Evolutionary conservation across 2,797 vertebrate species (phyloP), one percentile per base, ranked within the genome.

Genomic region (Chromobotia macracanthus): DNA sequence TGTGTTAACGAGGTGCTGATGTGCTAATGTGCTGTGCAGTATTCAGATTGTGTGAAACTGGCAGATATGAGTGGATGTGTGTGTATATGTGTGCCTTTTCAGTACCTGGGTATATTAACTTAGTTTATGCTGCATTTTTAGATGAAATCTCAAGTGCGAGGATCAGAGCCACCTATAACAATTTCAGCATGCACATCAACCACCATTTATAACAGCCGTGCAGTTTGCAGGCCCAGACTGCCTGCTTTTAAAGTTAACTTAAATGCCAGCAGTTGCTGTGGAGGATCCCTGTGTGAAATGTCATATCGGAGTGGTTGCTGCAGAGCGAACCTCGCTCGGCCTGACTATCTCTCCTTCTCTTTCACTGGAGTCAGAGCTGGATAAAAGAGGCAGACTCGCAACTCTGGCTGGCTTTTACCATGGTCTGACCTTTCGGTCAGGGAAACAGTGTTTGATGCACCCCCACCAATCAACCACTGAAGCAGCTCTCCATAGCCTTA

Each of bases 231-330:
- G 90, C 90, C 84, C 87, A 85, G 85, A 91, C 89, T 90, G 90
- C 88, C 83, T 87, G 85, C 87, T 93, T 91, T 41, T 91, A 89
- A 92, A 93, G 92, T 91, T 91, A 89, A 82, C 87, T 92, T 89
- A 94, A 94, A 94, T 94, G 90, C 89, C 90, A 94, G 60, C 38
- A 51, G 91, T 92, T 78, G 90, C 86, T 89, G 90, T 89, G 86
- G 89, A 90, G 87, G 91, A 89, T 93, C 90, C 91, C 90, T 87
- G 92, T 92, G 92, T 90, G 91, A 94, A 94, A 94, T 94, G 93
- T 93, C 93, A 94, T 87, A 84, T 90, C 71, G 12, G 56, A 74
- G 64, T 61, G 75, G 81, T 46, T 50, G 35, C 83, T 89, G 63
- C 66, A 60, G 75, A 68, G 77, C 11, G 2, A 48, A 65, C 23